Conservation (phyloP, 2,888 invertebrate species). For the Pardosa pseudoannulata region DNA sequence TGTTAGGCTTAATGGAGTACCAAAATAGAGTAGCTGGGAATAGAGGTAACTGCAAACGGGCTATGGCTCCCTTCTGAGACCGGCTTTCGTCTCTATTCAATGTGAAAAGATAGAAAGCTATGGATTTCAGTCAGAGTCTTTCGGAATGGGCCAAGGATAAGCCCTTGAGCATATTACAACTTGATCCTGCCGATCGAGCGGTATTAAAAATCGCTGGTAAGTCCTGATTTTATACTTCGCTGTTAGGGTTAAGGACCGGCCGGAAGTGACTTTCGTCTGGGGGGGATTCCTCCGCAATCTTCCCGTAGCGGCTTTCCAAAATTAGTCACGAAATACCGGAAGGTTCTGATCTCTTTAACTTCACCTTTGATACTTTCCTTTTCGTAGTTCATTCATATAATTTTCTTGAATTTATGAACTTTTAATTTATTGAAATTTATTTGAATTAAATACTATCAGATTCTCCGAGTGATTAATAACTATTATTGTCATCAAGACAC, state of each 20-base stretch:
- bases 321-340: slow-evolving; percentile 51
- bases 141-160: slow-evolving; percentile 98
- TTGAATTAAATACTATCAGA: too few relatives aligned
- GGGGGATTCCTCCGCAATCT: slow-evolving; percentile 38
- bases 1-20: slow-evolving; percentile 70
- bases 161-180: slow-evolving; percentile 94
- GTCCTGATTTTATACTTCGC: slow-evolving; percentile 76
- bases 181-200: slow-evolving; percentile 97
- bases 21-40: slow-evolving; percentile 56
- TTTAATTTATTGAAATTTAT: too few relatives aligned
- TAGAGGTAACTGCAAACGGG: slow-evolving; percentile 22
- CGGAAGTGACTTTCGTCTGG: slow-evolving; percentile 35
- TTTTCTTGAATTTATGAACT: too few relatives aligned
- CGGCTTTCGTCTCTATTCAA: slow-evolving; percentile 42
- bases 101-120: slow-evolving; percentile 39
- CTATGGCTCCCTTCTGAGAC: slow-evolving; percentile 42
- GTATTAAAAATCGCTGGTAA: slow-evolving; percentile 97
- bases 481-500: too few relatives aligned
- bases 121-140: slow-evolving; percentile 81
- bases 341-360: not conserved
- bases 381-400: too few relatives aligned
- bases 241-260: slow-evolving; percentile 63
- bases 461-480: too few relatives aligned
- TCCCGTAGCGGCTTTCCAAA: slow-evolving; percentile 38
- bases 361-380: not conserved